Percentiles rank a stretch among this genome's conserved stretches.
phyloP scores from a whole-genome alignment of 2,888 invertebrate species.

The Harmothoe impar region DNA sequence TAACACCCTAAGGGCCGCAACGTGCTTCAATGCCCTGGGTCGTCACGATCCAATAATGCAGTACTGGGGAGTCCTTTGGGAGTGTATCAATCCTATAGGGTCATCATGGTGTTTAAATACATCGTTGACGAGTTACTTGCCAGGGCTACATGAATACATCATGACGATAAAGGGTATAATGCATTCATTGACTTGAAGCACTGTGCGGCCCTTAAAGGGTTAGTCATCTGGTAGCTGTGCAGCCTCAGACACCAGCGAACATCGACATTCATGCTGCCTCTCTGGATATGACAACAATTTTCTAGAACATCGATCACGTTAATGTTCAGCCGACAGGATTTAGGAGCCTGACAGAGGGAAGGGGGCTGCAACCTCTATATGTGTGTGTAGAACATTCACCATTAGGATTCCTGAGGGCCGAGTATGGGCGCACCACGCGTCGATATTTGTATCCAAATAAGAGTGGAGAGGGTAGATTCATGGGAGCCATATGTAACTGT shows the following conservation, averaged over 20 bases:
- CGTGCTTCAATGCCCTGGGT: too few species aligned
- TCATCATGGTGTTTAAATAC: too few species aligned
- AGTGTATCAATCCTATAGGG: too few species aligned
- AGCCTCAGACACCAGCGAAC: neutral
- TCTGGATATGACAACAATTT: conserved; percentile 35
- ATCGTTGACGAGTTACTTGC: too few species aligned
- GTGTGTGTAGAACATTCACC: conserved; percentile 9
- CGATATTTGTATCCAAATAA: conserved; percentile 27
- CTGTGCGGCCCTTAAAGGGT: neutral
- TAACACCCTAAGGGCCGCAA: too few species aligned
- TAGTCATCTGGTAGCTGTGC: neutral
- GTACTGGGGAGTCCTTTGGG: too few species aligned
- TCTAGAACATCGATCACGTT: conserved; percentile 40
- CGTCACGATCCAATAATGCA: too few species aligned
- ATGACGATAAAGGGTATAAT: neutral
- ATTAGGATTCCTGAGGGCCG: conserved; percentile 8
- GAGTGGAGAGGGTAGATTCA: conserved; percentile 15
- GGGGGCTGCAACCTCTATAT: neutral
- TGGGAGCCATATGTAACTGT: conserved; percentile 17
- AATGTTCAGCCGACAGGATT: neutral
- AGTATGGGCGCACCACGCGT: neutral
- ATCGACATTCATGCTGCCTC: neutral
- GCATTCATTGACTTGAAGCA: neutral
- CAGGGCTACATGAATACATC: too few species aligned
- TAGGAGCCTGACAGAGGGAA: neutral